Evolutionary conservation across 2,888 invertebrate genomes (phyloP), one percentile per base, ranked within the genome.

Genomic region (Tenthredo livida): DNA sequence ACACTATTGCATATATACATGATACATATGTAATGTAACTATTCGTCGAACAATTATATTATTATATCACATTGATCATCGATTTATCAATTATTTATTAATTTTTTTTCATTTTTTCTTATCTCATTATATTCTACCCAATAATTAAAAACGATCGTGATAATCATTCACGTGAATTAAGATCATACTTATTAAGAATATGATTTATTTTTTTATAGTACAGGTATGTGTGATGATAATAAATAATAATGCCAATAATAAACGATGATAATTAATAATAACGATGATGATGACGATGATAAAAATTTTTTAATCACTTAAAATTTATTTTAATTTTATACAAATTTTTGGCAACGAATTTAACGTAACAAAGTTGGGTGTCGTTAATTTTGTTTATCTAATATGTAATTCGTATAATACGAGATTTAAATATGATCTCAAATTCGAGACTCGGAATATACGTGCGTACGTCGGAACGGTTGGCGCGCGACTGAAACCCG

Each of bases 401-500:
- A n/a, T 54, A n/a, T 54, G 7, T 54, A 54, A 17, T 54, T 54
- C 7, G n/a, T 50, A 6, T n/a, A n/a, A 54, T 5, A 54, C n/a
- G 4, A n/a, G n/a, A 54, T 54, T 54, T 4, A 0, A n/a, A n/a
- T 5, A 7, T 17, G 6, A 54, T 54, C n/a, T 17, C 17, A 54
- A n/a, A 54, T 54, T 54, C n/a, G 25, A 25, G 61, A 3, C 25
- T 25, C 21, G 12, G 29, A 17, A 54, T 54, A 25, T 40, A 85
- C 88, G 87, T 88, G 86, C 88, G 86, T 85, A 87, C 90, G 88
- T 88, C 88, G 87, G 89, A 89, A 90, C 89, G 91, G 89, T 90
- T 90, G 90, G 89, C 91, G 91, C 90, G 92, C 92, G 91, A 92
- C 92, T 92, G 91, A 88, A 80, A 21, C 61, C 89, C 84, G 87